Base-by-base conservation (phyloP, 2,113 vertebrate species). In the Dinomys branickii region DNA sequence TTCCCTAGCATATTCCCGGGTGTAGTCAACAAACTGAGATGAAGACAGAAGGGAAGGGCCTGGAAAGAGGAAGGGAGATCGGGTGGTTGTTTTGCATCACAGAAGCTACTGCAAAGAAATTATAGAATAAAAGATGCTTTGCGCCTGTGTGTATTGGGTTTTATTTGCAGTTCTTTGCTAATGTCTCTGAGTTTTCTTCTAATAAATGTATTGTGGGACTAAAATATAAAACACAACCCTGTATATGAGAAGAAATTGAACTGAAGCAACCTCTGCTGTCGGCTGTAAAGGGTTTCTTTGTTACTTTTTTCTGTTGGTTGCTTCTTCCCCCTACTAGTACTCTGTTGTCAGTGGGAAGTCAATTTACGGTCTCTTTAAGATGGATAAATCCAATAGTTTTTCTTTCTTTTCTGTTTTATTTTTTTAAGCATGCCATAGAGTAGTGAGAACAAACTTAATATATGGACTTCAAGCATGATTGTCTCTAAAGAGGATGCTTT, bases 401-500 rank as follows among this genome's bases (percentile, higher is more conserved):
- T 4, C 13, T 81, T 81, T 85, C 73, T 95, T 84, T 96, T 65
- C 41, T 88, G 35, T 50, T 83, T 6, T 47, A 10, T 38, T 88
- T 94, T 59, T 85, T 95, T 38, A 84, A 93, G 91, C 3, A 52
- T 38, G 22, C 28, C 71, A 92, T 16, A 6, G 20, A 85, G 80
- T 58, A 94, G 30, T 59, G 94, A 95, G 96, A 90, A 93, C 82
- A 93, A 94, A 92, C 19, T 87, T 97, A 96, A 92, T 77, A 75
- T 58, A 81, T 9, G 50, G 22, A 56, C 89, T 97, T 92, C 47
- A 91, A 54, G 67, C 90, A 86, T 87, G 56, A 85, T 96, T 97
- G 75, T 95, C 95, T 98, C 94, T 95, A 95, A 93, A 97, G 93
- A 98, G 61, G 94, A 93, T 77, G 26, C 38, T 88, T 58, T 97